Evolutionary conservation across 2,888 invertebrate species (phyloP).

Genomic region (Chirona hameri): DNA sequence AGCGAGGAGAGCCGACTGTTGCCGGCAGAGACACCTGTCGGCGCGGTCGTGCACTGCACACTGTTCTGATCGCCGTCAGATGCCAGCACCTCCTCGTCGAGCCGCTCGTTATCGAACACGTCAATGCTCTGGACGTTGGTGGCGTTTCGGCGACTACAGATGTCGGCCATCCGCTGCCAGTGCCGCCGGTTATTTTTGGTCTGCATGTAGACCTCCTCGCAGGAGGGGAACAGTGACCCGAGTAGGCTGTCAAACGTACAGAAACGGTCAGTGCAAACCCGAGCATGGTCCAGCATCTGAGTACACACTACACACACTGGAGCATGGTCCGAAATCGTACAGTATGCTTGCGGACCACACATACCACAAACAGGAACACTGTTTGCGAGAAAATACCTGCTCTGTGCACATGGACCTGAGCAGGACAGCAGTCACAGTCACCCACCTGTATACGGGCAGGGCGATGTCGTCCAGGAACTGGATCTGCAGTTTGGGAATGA

Average conservation of each 20-base stretch:
- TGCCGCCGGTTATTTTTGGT: neutral
- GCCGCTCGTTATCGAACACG: conserved; percentile 25
- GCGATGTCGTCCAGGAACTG: conserved; percentile 62
- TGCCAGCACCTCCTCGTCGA: conserved; percentile 13
- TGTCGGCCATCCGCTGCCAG: conserved; percentile 26
- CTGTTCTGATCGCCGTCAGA: neutral
- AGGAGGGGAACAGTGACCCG: neutral
- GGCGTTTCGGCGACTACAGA: neutral
- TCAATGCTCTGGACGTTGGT: conserved; percentile 23
- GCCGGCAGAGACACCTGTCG: neutral
- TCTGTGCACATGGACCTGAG: too few species aligned
- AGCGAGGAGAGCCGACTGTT: conserved; percentile 6
- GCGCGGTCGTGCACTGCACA: neutral
- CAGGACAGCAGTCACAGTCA: conserved; percentile 44
- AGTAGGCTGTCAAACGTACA: conserved; percentile 44
- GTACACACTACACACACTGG: too few species aligned
- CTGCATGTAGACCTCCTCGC: neutral
- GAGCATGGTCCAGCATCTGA: too few species aligned
- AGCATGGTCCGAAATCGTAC: too few species aligned
- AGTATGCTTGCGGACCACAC: too few species aligned
- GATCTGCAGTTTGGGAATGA: conserved; percentile 76
- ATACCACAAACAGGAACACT: too few species aligned
- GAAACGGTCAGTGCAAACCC: too few species aligned
- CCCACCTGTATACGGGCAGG: conserved; percentile 55
- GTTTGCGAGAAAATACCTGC: too few species aligned